A percentile compares a stretch with the other conserved stretches of the same genome.
These are phyloP conservation scores for Luperina testacea DNA, from an alignment of 2,888 invertebrate genomes.

Conservation along the genomic window DNA sequence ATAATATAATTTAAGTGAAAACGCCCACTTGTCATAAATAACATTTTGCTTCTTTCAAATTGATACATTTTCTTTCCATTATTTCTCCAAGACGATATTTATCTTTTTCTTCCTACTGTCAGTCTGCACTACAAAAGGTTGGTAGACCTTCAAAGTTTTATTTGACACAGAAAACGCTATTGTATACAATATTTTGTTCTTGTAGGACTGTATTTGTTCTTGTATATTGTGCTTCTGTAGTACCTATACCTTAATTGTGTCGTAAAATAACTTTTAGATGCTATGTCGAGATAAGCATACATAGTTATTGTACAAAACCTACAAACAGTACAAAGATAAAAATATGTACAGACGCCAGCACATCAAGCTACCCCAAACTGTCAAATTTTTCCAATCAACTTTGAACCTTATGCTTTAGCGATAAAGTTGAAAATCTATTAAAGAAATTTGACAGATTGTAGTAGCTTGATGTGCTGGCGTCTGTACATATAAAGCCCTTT, in stretches of 20 bases:
- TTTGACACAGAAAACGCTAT: slow-evolving; percentile 7
- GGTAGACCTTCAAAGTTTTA: not conserved
- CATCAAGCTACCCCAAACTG: too few relatives aligned
- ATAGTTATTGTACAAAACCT: too few relatives aligned
- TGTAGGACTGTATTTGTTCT: slow-evolving; percentile 1
- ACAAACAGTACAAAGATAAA: too few relatives aligned
- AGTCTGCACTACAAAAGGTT: not conserved
- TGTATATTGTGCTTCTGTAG: not conserved
- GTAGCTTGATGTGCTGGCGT: too few relatives aligned
- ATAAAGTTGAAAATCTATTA: too few relatives aligned
- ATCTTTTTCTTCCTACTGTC: not conserved
- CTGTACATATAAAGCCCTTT: too few relatives aligned
- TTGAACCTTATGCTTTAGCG: too few relatives aligned
- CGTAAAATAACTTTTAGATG: not conserved
- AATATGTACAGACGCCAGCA: too few relatives aligned
- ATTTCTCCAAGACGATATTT: not conserved
- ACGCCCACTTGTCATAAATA: not conserved
- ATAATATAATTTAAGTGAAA: not conserved
- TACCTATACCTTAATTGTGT: not conserved
- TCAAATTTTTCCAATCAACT: too few relatives aligned
- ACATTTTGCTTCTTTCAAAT: not conserved
- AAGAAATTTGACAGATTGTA: too few relatives aligned
- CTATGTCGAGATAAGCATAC: too few relatives aligned
- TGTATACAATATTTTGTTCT: slow-evolving; percentile 3
- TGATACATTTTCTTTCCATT: not conserved